Conservation (phyloP, 2,888 invertebrate species). For the Cryptocheilus praepositus region DNA sequence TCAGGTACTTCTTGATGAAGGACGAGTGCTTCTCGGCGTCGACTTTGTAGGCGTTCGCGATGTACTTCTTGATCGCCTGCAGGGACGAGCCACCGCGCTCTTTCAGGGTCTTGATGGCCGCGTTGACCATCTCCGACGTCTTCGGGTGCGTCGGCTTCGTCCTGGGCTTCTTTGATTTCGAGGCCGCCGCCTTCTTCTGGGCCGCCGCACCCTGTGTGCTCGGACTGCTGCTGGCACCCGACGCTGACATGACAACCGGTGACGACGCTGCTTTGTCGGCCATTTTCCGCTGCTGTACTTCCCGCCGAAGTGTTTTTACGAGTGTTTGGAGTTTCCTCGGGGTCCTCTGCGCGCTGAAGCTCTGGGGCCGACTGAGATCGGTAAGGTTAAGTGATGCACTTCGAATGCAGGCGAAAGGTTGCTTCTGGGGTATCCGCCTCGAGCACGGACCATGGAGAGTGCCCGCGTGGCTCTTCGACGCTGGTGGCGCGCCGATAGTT, state of each 20-base stretch:
- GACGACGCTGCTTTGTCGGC: conserved; percentile 25
- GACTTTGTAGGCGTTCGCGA: conserved; percentile 78
- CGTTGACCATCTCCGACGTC: conserved; percentile 78
- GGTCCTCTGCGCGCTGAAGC: too few species aligned
- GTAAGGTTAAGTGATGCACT: background rate
- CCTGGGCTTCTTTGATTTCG: conserved; percentile 54
- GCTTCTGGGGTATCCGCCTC: background rate
- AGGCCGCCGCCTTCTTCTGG: conserved; percentile 34
- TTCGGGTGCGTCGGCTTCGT: conserved; percentile 76
- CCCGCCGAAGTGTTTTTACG: background rate
- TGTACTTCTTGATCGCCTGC: conserved; percentile 81
- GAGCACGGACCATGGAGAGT: conserved; percentile 64
- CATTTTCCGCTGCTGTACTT: conserved; percentile 40
- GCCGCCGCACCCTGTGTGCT: conserved; percentile 15
- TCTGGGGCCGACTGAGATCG: background rate
- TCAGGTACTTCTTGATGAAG: conserved; percentile 79
- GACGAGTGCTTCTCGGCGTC: conserved; percentile 78
- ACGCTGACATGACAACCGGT: conserved; percentile 18
- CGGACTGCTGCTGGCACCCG: conserved; percentile 2
- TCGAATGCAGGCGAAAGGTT: background rate
- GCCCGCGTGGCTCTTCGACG: conserved; percentile 45
- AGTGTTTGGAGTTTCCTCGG: background rate
- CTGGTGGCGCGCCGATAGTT: conserved; percentile 27
- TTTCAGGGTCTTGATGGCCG: conserved; percentile 77
- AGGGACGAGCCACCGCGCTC: conserved; percentile 79